These are phyloP conservation scores for Parascotia fuliginaria DNA, from an alignment of 2,888 invertebrate genomes.

Conservation along the genomic window DNA sequence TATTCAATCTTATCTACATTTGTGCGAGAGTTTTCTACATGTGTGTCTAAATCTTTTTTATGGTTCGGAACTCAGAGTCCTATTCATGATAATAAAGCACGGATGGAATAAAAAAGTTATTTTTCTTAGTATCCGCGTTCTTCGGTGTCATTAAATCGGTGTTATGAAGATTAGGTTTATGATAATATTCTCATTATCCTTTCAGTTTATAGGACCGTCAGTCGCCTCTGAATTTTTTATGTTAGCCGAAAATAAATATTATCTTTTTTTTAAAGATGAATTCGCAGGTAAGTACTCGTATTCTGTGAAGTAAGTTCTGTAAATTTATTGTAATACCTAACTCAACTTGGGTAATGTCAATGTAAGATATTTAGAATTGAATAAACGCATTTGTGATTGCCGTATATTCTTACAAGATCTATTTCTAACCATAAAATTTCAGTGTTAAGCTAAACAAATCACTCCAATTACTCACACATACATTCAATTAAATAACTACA, in stretches of 20 bases:
- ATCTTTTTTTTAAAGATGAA: not conserved
- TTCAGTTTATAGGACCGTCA: slow-evolving; percentile 9
- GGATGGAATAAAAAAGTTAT: slow-evolving; percentile 26
- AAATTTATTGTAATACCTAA: no score
- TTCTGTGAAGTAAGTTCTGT: no score
- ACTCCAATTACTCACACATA: no score
- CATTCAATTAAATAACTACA: no score
- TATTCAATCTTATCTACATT: slow-evolving; percentile 33
- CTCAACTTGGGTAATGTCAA: no score
- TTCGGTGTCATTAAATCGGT: slow-evolving; percentile 43
- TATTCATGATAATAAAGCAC: slow-evolving; percentile 40
- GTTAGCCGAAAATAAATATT: slow-evolving; percentile 5
- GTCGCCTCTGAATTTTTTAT: slow-evolving; percentile 9
- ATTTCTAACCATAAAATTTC: no score
- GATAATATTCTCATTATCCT: slow-evolving; percentile 23
- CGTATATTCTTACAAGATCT: no score
- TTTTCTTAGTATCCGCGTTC: slow-evolving; percentile 19
- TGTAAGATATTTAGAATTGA: no score
- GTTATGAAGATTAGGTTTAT: slow-evolving; percentile 46
- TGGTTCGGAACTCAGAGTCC: slow-evolving; percentile 47
- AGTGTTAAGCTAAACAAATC: no score
- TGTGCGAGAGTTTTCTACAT: slow-evolving; percentile 57
- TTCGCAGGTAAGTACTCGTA: no score
- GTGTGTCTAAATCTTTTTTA: slow-evolving; percentile 45
- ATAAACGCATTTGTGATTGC: no score